Conservation (phyloP, 2,888 invertebrate genomes). For the Pandemis heparana region DNA sequence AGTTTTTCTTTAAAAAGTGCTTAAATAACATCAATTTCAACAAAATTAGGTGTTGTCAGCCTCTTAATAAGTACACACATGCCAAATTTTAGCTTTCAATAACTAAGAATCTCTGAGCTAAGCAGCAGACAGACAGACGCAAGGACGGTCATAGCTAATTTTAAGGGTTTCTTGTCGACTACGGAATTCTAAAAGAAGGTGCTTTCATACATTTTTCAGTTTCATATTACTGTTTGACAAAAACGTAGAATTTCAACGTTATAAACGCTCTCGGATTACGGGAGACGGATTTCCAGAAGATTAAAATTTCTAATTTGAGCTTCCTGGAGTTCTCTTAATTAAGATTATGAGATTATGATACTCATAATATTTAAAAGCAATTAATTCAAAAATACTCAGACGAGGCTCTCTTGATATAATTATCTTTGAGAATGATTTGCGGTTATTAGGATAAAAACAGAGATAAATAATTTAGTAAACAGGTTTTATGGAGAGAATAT, state of each 20-base stretch:
- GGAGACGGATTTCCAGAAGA: slow-evolving; percentile 68
- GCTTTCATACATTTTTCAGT: not conserved
- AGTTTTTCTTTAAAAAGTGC: no score
- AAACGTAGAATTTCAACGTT: slow-evolving; percentile 30
- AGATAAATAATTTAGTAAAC: slow-evolving; percentile 1
- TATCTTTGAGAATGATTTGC: slow-evolving; percentile 55
- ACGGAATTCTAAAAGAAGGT: not conserved
- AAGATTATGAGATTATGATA: slow-evolving; percentile 83
- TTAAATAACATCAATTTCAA: no score
- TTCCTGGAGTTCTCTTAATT: slow-evolving; percentile 79
- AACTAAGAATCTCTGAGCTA: no score
- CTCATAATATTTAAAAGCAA: slow-evolving; percentile 81
- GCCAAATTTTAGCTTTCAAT: no score
- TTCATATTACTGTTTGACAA: slow-evolving; percentile 4
- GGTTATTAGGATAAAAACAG: slow-evolving; percentile 4
- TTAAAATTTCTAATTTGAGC: slow-evolving; percentile 80
- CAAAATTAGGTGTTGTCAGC: no score
- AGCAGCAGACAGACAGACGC: no score
- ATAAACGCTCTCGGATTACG: slow-evolving; percentile 23
- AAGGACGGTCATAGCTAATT: no score
- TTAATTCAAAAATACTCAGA: slow-evolving; percentile 76
- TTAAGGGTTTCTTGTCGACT: not conserved
- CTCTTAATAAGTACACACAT: no score
- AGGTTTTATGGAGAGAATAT: not conserved
- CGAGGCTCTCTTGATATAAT: slow-evolving; percentile 69